Evolutionary conservation across 30 jellyfish, hydroid and myxozoan species (phyloP).

Genomic region (Mastigias papua): DNA sequence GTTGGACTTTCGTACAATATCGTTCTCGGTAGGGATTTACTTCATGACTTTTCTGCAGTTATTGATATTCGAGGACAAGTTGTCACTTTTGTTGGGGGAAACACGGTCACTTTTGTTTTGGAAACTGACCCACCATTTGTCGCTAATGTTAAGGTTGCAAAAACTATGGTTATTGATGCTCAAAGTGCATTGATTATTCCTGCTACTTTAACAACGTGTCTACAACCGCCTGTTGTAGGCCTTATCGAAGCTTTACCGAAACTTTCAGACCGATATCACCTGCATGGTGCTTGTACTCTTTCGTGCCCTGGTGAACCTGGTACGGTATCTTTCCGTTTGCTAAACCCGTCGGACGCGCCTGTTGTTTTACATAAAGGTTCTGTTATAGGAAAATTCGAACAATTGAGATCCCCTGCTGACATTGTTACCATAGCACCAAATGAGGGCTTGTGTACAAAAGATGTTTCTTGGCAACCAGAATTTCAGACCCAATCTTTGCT

Average conservation of each 20-base stretch:
- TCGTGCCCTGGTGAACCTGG: conserved; percentile 27
- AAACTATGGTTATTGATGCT: conserved; percentile 29
- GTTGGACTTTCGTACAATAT: conserved; percentile 17
- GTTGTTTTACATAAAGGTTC: conserved; percentile 5
- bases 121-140: neutral
- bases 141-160: conserved; percentile 6
- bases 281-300: neutral
- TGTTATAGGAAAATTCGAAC: conserved; percentile 8
- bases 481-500: neutral
- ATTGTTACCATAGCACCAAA: neutral
- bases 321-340: conserved; percentile 2
- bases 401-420: neutral
- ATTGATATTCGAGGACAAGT: conserved; percentile 24
- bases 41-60: conserved; percentile 2
- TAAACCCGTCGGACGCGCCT: conserved; percentile 3
- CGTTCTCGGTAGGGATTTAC: conserved; percentile 24
- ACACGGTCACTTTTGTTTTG: conserved; percentile 10
- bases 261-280: neutral
- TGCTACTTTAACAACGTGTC: neutral
- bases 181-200: conserved; percentile 26
- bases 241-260: too few species aligned
- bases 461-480: neutral
- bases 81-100: conserved; percentile 7
- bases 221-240: neutral
- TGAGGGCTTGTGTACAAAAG: neutral